Evolutionary conservation across 2,888 invertebrate species (phyloP).

Genomic region (Meganola albula): DNA sequence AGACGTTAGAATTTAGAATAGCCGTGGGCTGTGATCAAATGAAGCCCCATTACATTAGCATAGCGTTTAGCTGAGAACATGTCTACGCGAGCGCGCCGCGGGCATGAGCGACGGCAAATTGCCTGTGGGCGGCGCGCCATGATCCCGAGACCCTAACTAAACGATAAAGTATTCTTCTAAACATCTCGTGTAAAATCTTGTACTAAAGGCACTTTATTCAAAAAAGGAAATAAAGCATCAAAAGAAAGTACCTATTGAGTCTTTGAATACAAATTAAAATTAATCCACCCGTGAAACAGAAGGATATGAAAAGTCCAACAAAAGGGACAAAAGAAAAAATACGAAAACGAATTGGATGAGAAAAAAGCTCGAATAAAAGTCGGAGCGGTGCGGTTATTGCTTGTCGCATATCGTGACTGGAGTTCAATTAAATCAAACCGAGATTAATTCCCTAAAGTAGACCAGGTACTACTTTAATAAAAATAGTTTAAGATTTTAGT

Average conservation of each 20-base stretch:
- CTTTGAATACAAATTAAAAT: slow-evolving; percentile 65
- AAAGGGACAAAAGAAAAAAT: slow-evolving; percentile 56
- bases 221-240: slow-evolving; percentile 22
- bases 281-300: slow-evolving; percentile 66
- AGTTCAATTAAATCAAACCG: slow-evolving; percentile 62
- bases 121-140: slow-evolving; percentile 63
- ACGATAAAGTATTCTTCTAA: slow-evolving; percentile 60
- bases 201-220: slow-evolving; percentile 22
- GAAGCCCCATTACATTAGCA: slow-evolving; percentile 73
- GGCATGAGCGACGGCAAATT: slow-evolving; percentile 55
- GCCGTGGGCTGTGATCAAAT: slow-evolving; percentile 71
- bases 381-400: slow-evolving; percentile 31
- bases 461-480: too few species aligned
- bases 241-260: slow-evolving; percentile 32
- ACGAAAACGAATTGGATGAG: slow-evolving; percentile 52
- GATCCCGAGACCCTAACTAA: slow-evolving; percentile 66
- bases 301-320: slow-evolving; percentile 66
- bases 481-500: too few species aligned
- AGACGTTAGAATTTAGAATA: slow-evolving; percentile 65
- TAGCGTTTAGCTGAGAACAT: slow-evolving; percentile 69
- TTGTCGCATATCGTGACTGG: slow-evolving; percentile 47
- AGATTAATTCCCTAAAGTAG: too few species aligned
- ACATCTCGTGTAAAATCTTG: slow-evolving; percentile 34
- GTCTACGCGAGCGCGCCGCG: slow-evolving; percentile 47
- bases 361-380: slow-evolving; percentile 37